Evolutionary conservation across 2,888 invertebrate genomes (phyloP), one percentile per base, ranked within the genome.

Genomic region (Marasmarcha lunaedactyla): DNA sequence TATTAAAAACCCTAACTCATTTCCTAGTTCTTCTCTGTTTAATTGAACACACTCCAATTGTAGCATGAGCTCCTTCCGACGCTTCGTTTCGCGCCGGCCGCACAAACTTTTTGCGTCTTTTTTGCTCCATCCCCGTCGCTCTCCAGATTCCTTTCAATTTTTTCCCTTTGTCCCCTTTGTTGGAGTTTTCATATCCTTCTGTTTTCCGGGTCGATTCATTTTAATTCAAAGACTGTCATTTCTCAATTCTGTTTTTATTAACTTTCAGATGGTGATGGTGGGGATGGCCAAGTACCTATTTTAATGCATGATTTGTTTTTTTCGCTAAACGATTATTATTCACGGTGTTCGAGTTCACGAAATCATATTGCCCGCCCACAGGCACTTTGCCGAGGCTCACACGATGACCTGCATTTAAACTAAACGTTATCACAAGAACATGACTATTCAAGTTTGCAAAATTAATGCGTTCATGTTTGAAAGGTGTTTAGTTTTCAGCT

Each of bases 311-410:
- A n/a, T 30, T 9, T 30, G 30, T 30, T 30, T 30, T 9, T 3
- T 4, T 30, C n/a, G n/a, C n/a, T 11, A n/a, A 10, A 3, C 9
- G 30, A 64, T 72, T 66, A 73, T 74, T 73, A 71, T 69, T 30
- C 9, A 30, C 10, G n/a, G 30, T 30, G 9, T 3, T 10, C 30
- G 30, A n/a, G n/a, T n/a, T n/a, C n/a, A n/a, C n/a, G n/a, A n/a
- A n/a, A n/a, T n/a, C n/a, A n/a, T 73, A 69, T 57, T 52, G 57
- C 73, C n/a, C 78, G 74, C 79, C 79, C 76, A 78, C 78, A 61
- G 57, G 64, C 76, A 73, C 73, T 77, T 72, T 71, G 71, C 7
- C 20, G 20, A 7, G 20, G 7, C 20, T 20, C 20, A 3, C 7
- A 20, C 20, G 20, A 20, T 7, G n/a, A n/a, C n/a, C n/a, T n/a